These are phyloP conservation scores for Phaedon cochleariae DNA, from an alignment of 2,888 invertebrate species.

Conservation along the genomic window DNA sequence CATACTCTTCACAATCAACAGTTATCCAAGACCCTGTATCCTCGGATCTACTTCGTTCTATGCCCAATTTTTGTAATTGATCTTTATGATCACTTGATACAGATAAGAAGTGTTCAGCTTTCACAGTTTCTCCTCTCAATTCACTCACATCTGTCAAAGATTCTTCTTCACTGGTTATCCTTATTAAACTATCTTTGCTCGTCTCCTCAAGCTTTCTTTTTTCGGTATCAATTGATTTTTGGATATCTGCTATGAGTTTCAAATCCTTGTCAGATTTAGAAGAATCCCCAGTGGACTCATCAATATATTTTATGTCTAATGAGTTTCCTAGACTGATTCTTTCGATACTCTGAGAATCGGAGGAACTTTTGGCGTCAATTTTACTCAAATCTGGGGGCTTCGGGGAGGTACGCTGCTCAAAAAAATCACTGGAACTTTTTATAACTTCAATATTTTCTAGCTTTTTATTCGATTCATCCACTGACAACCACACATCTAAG, in stretches of 20 bases:
- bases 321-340: slow-evolving; percentile 59
- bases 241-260: slow-evolving; percentile 57
- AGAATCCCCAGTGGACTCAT: slow-evolving; percentile 60
- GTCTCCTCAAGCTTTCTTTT: slow-evolving; percentile 56
- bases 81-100: slow-evolving; percentile 63
- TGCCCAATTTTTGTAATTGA: slow-evolving; percentile 62
- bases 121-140: slow-evolving; percentile 61
- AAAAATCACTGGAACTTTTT: slow-evolving; percentile 60
- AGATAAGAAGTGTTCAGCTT: slow-evolving; percentile 63
- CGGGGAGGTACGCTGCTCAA: slow-evolving; percentile 55
- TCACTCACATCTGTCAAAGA: slow-evolving; percentile 74
- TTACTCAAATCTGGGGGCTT: slow-evolving; percentile 60
- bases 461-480: slow-evolving; percentile 56
- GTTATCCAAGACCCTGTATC: slow-evolving; percentile 76
- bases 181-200: slow-evolving; percentile 61
- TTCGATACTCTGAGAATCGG: slow-evolving; percentile 59
- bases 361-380: slow-evolving; percentile 59
- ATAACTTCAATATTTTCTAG: slow-evolving; percentile 58
- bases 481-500: slow-evolving; percentile 62
- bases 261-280: slow-evolving; percentile 60
- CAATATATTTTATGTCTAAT: slow-evolving; percentile 61
- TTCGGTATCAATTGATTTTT: slow-evolving; percentile 57
- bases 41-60: slow-evolving; percentile 69
- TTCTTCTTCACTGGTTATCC: slow-evolving; percentile 73
- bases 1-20: slow-evolving; percentile 73